These are phyloP conservation scores for Electrophaes corylata DNA, from an alignment of 2,888 invertebrate genomes.

Conservation along the genomic window DNA sequence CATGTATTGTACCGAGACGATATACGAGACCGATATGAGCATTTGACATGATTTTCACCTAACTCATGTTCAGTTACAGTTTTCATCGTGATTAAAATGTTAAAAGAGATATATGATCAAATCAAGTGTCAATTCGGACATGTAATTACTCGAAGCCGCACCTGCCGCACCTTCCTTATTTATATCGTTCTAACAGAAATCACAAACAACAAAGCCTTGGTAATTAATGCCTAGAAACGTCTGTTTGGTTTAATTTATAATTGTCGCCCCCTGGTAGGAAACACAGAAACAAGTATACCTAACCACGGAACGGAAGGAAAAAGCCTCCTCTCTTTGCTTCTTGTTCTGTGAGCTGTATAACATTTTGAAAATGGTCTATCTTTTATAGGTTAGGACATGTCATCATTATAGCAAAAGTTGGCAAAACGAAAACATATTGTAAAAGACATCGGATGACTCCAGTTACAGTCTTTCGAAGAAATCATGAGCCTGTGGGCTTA, in stretches of 20 bases:
- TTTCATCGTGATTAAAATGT: neutral
- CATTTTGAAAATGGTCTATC: no score
- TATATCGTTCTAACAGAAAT: constrained; percentile 26
- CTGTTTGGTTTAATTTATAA: constrained; percentile 28
- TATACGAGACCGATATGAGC: no score
- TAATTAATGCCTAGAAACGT: constrained; percentile 24
- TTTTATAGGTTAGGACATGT: no score
- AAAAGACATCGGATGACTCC: no score
- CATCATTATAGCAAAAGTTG: no score
- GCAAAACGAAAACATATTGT: no score
- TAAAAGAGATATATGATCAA: constrained; percentile 11
- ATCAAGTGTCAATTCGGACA: constrained; percentile 15
- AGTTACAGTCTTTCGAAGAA: no score
- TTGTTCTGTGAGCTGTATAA: neutral
- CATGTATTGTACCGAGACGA: no score
- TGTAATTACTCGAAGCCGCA: constrained; percentile 23
- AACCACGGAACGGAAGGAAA: neutral
- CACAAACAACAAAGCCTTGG: constrained; percentile 20
- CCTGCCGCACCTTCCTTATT: constrained; percentile 26
- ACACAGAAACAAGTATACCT: neutral
- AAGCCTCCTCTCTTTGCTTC: neutral
- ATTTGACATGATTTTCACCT: no score
- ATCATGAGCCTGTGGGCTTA: no score
- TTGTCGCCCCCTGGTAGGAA: constrained; percentile 3
- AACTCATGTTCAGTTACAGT: neutral